Conservation (phyloP, 2,797 vertebrate species). For the Channallabes apus region DNA sequence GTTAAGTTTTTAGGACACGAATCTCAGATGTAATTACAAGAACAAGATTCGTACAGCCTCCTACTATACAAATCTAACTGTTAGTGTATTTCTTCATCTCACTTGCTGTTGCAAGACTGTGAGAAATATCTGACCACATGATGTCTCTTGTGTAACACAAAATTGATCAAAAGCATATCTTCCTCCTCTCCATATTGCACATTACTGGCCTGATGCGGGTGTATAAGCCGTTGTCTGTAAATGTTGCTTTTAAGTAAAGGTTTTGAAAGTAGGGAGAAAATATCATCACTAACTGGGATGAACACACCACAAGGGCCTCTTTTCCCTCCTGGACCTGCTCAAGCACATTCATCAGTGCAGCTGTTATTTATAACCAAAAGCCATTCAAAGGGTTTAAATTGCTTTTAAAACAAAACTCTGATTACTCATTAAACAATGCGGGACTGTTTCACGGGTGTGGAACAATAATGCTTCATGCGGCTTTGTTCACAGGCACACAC, state of each 20-base stretch:
- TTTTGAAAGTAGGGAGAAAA: not conserved
- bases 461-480: constrained; percentile 17
- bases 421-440: constrained; percentile 42
- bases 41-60: not conserved
- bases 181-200: not conserved
- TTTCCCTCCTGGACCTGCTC: constrained; percentile 23
- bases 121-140: not conserved
- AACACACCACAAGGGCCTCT: constrained; percentile 29
- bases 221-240: not conserved
- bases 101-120: not conserved
- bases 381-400: constrained; percentile 20
- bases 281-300: not conserved
- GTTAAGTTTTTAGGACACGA: not conserved
- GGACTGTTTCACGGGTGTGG: constrained; percentile 16
- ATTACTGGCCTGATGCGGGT: not conserved
- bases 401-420: constrained; percentile 25
- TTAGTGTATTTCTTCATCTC: not conserved
- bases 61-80: not conserved
- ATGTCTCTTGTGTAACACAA: not conserved
- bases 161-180: not conserved
- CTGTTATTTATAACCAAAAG: constrained; percentile 52
- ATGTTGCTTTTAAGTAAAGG: not conserved
- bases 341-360: constrained; percentile 22
- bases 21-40: not conserved
- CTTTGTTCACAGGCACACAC: constrained; percentile 80